Evolutionary conservation across 2,888 invertebrate species (phyloP).

Genomic region (Cosmia pyralina): DNA sequence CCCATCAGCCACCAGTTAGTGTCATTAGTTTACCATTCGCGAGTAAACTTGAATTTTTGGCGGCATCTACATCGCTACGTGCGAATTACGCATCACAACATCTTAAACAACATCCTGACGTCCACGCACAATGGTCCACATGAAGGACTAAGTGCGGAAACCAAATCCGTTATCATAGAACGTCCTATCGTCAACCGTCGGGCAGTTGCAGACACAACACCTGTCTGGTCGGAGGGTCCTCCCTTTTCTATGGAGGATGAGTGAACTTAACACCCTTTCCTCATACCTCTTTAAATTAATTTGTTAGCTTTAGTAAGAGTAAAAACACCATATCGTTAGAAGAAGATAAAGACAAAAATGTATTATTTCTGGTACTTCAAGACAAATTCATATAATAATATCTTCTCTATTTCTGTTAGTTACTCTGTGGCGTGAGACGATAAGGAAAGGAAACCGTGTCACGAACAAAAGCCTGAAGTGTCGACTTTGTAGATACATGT

Average conservation of each 20-base stretch:
- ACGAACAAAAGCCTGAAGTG: conserved; percentile 55
- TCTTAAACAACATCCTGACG: too few species aligned
- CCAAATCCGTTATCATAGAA: too few species aligned
- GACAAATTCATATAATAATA: too few species aligned
- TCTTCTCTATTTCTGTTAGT: conserved; percentile 2
- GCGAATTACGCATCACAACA: too few species aligned
- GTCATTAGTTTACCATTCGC: background rate
- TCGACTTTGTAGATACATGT: conserved; percentile 43
- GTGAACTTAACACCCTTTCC: too few species aligned
- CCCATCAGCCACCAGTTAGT: background rate
- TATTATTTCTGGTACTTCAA: background rate
- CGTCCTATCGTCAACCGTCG: too few species aligned
- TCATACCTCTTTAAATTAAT: background rate
- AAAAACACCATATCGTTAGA: background rate
- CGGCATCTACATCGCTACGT: too few species aligned
- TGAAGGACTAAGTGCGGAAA: too few species aligned
- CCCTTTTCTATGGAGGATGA: too few species aligned
- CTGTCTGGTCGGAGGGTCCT: too few species aligned
- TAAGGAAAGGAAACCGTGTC: conserved; percentile 63
- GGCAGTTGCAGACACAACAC: too few species aligned
- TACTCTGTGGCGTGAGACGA: conserved; percentile 41
- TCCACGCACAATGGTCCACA: too few species aligned
- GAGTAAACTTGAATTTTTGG: background rate
- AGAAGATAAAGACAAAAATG: background rate
- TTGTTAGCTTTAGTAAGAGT: background rate